Conservation (phyloP, 2,797 vertebrate genomes). For the Merluccius polli region DNA sequence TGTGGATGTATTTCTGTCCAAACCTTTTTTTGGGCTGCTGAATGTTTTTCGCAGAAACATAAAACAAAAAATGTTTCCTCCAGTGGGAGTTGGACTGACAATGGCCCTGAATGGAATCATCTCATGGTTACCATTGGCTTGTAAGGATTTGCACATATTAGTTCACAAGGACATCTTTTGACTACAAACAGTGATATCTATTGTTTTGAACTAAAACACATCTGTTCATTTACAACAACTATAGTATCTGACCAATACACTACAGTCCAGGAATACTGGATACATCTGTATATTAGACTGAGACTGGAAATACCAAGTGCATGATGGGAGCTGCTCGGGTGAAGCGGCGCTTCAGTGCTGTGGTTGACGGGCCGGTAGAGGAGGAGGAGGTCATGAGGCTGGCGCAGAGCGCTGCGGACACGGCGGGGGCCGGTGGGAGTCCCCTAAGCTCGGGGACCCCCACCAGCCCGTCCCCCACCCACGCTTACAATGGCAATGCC, state of each 20-base stretch:
- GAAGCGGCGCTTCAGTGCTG: slow-evolving; percentile 79
- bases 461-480: slow-evolving; percentile 55
- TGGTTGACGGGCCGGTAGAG: slow-evolving; percentile 75
- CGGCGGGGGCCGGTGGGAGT: slow-evolving; percentile 56
- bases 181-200: slow-evolving; percentile 20
- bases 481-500: slow-evolving; percentile 65
- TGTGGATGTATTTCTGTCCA: slow-evolving; percentile 17
- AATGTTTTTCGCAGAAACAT: slow-evolving; percentile 7
- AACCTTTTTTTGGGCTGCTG: slow-evolving; percentile 24
- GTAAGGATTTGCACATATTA: slow-evolving; percentile 28
- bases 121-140: slow-evolving; percentile 23
- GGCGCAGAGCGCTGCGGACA: slow-evolving; percentile 71
- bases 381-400: slow-evolving; percentile 80
- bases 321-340: slow-evolving; percentile 77
- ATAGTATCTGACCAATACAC: not conserved
- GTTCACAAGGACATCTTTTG: slow-evolving; percentile 19
- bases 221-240: not conserved
- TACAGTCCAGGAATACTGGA: not conserved
- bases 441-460: slow-evolving; percentile 54
- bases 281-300: not conserved
- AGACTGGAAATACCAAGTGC: slow-evolving; percentile 9
- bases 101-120: slow-evolving; percentile 25
- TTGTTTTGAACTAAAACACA: slow-evolving; percentile 11
- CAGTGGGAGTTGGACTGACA: slow-evolving; percentile 26
- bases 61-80: slow-evolving; percentile 1